Conservation (phyloP, 2,888 invertebrate genomes). For the Sesia bembeciformis region DNA sequence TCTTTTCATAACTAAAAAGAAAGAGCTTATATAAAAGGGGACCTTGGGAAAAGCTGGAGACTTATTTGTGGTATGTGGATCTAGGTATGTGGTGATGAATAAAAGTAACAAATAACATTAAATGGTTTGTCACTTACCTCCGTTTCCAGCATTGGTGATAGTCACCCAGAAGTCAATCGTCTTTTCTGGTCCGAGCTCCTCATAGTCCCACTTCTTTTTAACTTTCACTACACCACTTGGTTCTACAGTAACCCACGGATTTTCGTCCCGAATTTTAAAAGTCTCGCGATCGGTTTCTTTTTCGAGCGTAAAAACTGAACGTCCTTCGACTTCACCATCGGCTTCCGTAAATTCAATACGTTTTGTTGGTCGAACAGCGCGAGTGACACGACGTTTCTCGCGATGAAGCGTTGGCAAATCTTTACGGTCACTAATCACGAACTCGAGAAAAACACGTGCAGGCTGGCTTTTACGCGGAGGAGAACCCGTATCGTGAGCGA, state of each 20-base stretch:
- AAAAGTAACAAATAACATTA: too few relatives aligned
- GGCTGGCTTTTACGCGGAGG: slow-evolving; percentile 83
- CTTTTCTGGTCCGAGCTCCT: slow-evolving; percentile 94
- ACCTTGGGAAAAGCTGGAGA: too few relatives aligned
- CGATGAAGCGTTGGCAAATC: slow-evolving; percentile 79
- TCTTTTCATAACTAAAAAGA: too few relatives aligned
- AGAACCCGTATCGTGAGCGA: slow-evolving; percentile 87
- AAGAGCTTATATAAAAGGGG: too few relatives aligned
- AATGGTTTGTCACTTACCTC: slow-evolving; percentile 76
- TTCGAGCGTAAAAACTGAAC: slow-evolving; percentile 90
- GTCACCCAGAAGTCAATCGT: slow-evolving; percentile 97
- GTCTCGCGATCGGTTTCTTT: slow-evolving; percentile 94
- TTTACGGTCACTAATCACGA: slow-evolving; percentile 74
- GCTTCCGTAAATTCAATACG: slow-evolving; percentile 93
- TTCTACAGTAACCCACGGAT: slow-evolving; percentile 95
- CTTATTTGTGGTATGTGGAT: too few relatives aligned
- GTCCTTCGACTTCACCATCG: slow-evolving; percentile 90
- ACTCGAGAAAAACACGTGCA: slow-evolving; percentile 85
- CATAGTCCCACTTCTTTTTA: slow-evolving; percentile 98
- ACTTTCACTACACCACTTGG: slow-evolving; percentile 93
- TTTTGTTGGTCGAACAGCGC: slow-evolving; percentile 95
- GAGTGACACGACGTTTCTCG: slow-evolving; percentile 85
- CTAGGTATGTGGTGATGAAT: too few relatives aligned
- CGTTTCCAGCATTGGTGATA: slow-evolving; percentile 91
- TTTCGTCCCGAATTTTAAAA: slow-evolving; percentile 94